Percentiles rank a stretch among this genome's conserved stretches.
phyloP scores from a whole-genome alignment of 1,140 invertebrate species.

The Hyphantria cunea region DNA sequence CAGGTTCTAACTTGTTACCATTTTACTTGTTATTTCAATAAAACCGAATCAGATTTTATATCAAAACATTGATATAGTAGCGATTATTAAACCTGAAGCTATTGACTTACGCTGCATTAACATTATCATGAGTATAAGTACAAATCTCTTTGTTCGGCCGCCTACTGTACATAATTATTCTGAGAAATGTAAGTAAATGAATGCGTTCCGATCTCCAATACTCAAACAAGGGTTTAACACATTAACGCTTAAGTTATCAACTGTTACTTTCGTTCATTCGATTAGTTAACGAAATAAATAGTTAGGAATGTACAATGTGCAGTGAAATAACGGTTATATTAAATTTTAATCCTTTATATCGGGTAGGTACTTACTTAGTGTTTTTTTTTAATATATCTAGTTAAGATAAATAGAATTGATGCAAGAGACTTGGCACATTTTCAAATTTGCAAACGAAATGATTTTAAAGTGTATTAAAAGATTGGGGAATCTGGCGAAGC shows the following conservation, averaged over 20 bases:
- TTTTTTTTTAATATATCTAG: too few species aligned
- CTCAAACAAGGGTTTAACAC: neutral
- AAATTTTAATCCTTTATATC: too few species aligned
- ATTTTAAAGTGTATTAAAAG: conserved; percentile 30
- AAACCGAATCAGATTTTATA: conserved; percentile 4
- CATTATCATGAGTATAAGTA: too few species aligned
- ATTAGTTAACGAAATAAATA: neutral
- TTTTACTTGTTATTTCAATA: conserved; percentile 71
- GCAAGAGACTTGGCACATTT: conserved; percentile 24
- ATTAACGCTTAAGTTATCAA: neutral
- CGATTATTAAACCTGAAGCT: too few species aligned
- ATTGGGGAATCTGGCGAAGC: conserved; percentile 50
- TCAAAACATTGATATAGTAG: too few species aligned
- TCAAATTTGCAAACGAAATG: conserved; percentile 25
- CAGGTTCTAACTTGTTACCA: conserved; percentile 76
- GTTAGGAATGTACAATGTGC: too few species aligned
- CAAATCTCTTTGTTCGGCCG: too few species aligned
- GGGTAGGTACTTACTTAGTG: too few species aligned
- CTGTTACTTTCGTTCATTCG: conserved; percentile 1
- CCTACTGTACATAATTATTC: too few species aligned
- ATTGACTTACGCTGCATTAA: too few species aligned
- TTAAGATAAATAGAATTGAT: neutral
- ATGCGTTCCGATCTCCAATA: conserved; percentile 1
- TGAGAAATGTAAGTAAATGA: neutral
- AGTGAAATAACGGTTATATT: too few species aligned